These are phyloP conservation scores for Miltochrista miniata DNA, from an alignment of 2,888 invertebrate genomes.

Conservation along the genomic window DNA sequence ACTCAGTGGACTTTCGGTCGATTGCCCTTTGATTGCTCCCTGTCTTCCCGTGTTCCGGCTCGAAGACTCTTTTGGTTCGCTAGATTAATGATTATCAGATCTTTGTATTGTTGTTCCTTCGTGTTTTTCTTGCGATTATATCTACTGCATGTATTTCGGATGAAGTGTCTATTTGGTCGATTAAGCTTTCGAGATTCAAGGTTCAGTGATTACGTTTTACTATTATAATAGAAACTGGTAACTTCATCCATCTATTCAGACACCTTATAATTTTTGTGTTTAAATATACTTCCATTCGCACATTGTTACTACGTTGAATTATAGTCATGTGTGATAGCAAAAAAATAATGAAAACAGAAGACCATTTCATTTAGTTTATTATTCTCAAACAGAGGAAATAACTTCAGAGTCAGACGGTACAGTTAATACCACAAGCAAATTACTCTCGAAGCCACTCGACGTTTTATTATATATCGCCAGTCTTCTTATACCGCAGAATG, in stretches of 20 bases:
- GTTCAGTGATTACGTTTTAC: neutral
- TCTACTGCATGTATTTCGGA: neutral
- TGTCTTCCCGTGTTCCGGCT: slow-evolving; percentile 44
- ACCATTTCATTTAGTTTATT: neutral
- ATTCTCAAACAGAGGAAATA: too few relatives aligned
- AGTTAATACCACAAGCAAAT: neutral
- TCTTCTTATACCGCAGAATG: slow-evolving; percentile 2
- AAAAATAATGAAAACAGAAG: neutral
- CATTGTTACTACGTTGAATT: too few relatives aligned
- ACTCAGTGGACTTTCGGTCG: slow-evolving; percentile 41
- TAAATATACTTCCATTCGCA: too few relatives aligned
- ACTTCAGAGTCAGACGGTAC: too few relatives aligned
- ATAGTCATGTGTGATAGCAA: too few relatives aligned
- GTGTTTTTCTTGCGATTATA: slow-evolving; percentile 14
- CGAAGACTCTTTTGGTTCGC: slow-evolving; percentile 33
- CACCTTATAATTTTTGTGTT: too few relatives aligned
- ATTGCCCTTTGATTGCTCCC: slow-evolving; percentile 50
- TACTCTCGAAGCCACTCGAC: neutral
- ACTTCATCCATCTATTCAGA: too few relatives aligned
- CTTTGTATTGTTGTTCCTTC: slow-evolving; percentile 17
- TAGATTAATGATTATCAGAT: slow-evolving; percentile 33
- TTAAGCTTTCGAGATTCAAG: neutral
- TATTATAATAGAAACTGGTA: too few relatives aligned
- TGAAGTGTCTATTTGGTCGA: neutral
- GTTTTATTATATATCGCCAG: slow-evolving; percentile 13